Evolutionary conservation across 1,140 invertebrate genomes (phyloP), one percentile per base, ranked within the genome.

Genomic region (Drosophila subobscura): DNA sequence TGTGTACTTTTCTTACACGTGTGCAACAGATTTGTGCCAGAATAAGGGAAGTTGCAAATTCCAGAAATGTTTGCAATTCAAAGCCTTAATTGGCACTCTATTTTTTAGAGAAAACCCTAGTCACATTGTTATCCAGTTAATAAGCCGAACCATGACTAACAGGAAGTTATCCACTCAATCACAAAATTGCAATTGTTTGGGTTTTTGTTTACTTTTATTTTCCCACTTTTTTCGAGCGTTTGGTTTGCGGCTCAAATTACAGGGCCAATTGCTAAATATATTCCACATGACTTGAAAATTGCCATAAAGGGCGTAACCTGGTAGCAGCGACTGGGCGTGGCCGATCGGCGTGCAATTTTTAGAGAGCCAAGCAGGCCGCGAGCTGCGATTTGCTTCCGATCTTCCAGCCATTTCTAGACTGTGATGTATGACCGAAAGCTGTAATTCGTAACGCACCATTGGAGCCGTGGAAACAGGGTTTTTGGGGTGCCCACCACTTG

Each of bases 231-330:
- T 25, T 33, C 29, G 29, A 33, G 16, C 16, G 22, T 37, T 42
- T 61, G 41, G 14, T 57, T 45, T 27, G 25, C 64, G 46, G 20
- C 23, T 67, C 5, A 66, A 74, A 58, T 66, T 74, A 66, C 72
- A 74, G 72, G 72, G 60, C 71, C 33, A 59, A 67, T 75, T 75
- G 61, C 61, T 12, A 67, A 75, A 75, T 65, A 75, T 65, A 68
- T 75, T 75, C 66, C 72, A 55, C 53, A 74, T 75, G 49, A 66
- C 47, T 58, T 37, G 23, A 46, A 64, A 68, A 49, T 57, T 42
- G 41, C 47, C 70, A 37, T 6, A 57, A 65, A 67, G 72, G 72
- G 70, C 72, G 72, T 64, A 74, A 14, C 70, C 20, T 44, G 12
- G 33, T 10, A 10, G 40, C 25, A 42, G 5, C 41, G 22, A 12